Conservation (phyloP, 2,888 invertebrate species). For the Diachrysia chrysitis region DNA sequence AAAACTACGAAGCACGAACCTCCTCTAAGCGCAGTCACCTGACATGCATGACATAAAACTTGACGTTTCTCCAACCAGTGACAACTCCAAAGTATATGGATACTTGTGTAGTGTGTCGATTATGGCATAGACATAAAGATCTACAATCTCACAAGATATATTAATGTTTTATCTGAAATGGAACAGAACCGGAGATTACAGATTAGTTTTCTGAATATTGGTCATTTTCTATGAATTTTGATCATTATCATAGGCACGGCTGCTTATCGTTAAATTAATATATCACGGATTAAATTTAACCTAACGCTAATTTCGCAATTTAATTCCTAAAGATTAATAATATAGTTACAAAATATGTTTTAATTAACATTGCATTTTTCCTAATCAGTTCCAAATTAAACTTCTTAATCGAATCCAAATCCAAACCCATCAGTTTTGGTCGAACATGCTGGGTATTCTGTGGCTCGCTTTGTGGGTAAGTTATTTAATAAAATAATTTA, state of each 20-base stretch:
- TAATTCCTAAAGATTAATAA: neutral
- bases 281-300: neutral
- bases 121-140: too few relatives aligned
- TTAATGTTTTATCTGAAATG: too few relatives aligned
- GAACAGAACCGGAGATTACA: too few relatives aligned
- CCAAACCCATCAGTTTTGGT: constrained; percentile 7
- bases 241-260: neutral
- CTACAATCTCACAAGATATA: too few relatives aligned
- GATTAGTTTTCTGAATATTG: too few relatives aligned
- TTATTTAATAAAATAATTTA: neutral
- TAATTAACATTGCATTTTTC: constrained; percentile 29
- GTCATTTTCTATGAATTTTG: too few relatives aligned
- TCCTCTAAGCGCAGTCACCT: too few relatives aligned
- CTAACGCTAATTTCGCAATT: neutral
- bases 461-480: constrained; percentile 44
- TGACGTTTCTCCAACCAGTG: too few relatives aligned
- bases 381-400: constrained; percentile 38
- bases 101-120: too few relatives aligned
- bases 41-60: too few relatives aligned
- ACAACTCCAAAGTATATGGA: too few relatives aligned
- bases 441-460: constrained; percentile 34
- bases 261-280: neutral
- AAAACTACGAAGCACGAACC: too few relatives aligned
- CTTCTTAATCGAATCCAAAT: constrained; percentile 35
- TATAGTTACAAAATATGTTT: constrained; percentile 24